Conservation (phyloP, 2,888 invertebrate genomes). For the Hypena proboscidalis region DNA sequence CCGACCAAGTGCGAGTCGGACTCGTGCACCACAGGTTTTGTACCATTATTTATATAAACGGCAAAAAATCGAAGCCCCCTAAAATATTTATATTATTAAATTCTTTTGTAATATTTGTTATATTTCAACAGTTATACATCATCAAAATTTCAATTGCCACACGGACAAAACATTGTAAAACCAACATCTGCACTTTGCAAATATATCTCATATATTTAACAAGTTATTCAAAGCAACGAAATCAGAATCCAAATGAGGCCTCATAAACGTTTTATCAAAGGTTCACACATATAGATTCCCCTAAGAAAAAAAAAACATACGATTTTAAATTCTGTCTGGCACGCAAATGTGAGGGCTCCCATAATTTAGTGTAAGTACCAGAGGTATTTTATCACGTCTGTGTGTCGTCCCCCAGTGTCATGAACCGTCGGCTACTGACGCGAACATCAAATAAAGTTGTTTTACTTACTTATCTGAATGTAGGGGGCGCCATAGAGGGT, state of each 20-base stretch:
- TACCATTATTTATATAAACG: too few relatives aligned
- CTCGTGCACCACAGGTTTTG: too few relatives aligned
- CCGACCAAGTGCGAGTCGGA: too few relatives aligned
- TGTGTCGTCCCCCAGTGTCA: slow-evolving; percentile 57
- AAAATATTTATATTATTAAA: too few relatives aligned
- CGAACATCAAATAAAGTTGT: slow-evolving; percentile 84
- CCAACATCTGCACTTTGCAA: too few relatives aligned
- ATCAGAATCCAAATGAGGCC: neutral
- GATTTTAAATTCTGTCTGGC: slow-evolving; percentile 47
- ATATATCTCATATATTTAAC: too few relatives aligned
- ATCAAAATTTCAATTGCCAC: too few relatives aligned
- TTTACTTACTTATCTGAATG: slow-evolving; percentile 79
- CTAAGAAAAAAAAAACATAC: slow-evolving; percentile 34
- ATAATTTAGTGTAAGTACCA: slow-evolving; percentile 37
- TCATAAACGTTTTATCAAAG: slow-evolving; percentile 2
- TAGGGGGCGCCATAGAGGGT: slow-evolving; percentile 58
- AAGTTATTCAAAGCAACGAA: neutral
- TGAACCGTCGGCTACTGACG: slow-evolving; percentile 63
- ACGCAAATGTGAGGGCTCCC: slow-evolving; percentile 51
- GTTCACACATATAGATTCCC: slow-evolving; percentile 15
- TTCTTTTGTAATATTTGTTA: too few relatives aligned
- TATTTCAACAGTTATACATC: too few relatives aligned
- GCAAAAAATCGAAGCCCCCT: too few relatives aligned
- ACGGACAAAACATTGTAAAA: too few relatives aligned
- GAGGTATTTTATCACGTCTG: slow-evolving; percentile 62